Evolutionary conservation across 2,888 invertebrate genomes (phyloP).

Genomic region (Trachelus tabidus): DNA sequence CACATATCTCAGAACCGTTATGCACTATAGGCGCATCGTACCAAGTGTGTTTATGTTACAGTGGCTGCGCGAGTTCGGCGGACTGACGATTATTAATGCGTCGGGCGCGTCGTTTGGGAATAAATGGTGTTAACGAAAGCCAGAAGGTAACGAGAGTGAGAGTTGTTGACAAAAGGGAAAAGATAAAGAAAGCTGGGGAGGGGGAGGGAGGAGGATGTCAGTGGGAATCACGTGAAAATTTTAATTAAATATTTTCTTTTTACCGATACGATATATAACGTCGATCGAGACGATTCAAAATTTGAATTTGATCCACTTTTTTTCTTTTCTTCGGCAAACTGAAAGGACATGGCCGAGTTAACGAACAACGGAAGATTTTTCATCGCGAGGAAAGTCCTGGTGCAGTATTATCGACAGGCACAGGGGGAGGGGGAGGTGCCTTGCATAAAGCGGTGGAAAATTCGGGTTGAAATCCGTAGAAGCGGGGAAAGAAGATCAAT

Average conservation of each 20-base stretch:
- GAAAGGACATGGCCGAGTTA: not conserved
- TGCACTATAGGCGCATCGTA: not conserved
- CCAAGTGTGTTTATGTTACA: not conserved
- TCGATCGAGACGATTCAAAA: not conserved
- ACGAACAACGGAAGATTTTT: not conserved
- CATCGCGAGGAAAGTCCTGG: not conserved
- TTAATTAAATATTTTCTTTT: not conserved
- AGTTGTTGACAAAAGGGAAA: constrained; percentile 15
- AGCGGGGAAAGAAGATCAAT: constrained; percentile 61
- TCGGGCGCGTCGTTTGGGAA: not conserved
- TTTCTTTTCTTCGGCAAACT: too few species aligned
- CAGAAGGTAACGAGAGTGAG: constrained; percentile 6
- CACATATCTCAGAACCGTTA: not conserved
- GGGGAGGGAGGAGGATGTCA: not conserved
- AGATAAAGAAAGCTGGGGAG: constrained; percentile 8
- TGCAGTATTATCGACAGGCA: not conserved
- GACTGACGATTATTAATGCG: not conserved
- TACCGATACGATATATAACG: not conserved
- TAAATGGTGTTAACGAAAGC: not conserved
- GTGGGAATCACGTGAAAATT: not conserved
- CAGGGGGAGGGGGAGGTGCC: not conserved
- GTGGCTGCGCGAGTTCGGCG: not conserved
- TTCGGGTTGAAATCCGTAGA: constrained; percentile 56
- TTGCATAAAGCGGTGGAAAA: constrained; percentile 59
- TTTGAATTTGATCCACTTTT: not conserved